phyloP scores from a whole-genome alignment of 1,140 invertebrate genomes.

The Grapholita molesta region DNA sequence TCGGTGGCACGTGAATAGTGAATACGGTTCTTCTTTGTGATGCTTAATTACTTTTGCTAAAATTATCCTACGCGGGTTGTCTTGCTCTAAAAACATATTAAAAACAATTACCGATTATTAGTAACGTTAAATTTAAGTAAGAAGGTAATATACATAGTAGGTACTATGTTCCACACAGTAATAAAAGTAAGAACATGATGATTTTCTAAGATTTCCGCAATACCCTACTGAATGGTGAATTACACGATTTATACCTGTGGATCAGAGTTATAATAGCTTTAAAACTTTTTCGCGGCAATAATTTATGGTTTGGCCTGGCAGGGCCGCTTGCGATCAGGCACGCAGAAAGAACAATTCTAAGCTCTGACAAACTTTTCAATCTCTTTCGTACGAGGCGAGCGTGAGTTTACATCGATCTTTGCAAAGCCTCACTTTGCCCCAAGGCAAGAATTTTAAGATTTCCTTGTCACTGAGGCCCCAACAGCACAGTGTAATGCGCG shows the following conservation, averaged over 20 bases:
- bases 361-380: constrained; percentile 41
- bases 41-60: constrained; percentile 49
- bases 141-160: too few species aligned
- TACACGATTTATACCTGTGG: constrained; percentile 33
- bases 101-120: not conserved
- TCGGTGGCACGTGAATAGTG: constrained; percentile 45
- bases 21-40: constrained; percentile 37
- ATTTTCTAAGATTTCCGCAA: not conserved
- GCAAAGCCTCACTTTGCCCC: not conserved
- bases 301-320: constrained; percentile 40
- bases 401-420: constrained; percentile 28
- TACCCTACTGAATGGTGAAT: constrained; percentile 4
- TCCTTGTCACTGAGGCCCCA: constrained; percentile 8
- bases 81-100: constrained; percentile 32
- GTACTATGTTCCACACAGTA: too few species aligned
- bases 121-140: too few species aligned
- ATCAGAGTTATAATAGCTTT: constrained; percentile 49
- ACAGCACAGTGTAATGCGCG: constrained; percentile 9
- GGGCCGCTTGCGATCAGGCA: constrained; percentile 39
- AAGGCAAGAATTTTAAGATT: constrained; percentile 15
- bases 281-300: constrained; percentile 47
- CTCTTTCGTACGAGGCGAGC: constrained; percentile 30
- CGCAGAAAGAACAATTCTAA: constrained; percentile 48
- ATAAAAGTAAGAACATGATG: not conserved
- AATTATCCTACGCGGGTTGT: constrained; percentile 31